Base-by-base conservation (phyloP, 1,140 invertebrate genomes). In the Camponotus pennsylvanicus region DNA sequence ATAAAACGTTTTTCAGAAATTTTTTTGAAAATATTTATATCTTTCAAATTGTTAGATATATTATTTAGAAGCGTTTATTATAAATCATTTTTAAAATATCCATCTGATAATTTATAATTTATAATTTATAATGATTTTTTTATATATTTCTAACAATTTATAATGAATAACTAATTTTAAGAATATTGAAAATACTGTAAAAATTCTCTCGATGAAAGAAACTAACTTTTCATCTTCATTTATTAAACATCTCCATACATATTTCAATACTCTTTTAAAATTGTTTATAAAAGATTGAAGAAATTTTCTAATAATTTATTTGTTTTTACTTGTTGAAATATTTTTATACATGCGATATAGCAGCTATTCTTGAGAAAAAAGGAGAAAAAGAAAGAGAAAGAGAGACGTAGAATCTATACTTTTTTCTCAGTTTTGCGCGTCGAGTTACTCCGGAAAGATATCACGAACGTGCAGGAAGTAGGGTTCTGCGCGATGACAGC, bases 1-100 rank as follows among this genome's bases (percentile, higher is more conserved):
- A 15, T 32, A 4, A 3, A 52, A 52, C 18, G 18, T 40, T 52
- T 52, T 18, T 4, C 5, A 40, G n/a, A 79, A 8, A 69, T 55
- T 49, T 27, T 78, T 34, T n/a, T 9, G 9, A 67, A 52, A 67
- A 8, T 34, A 59, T 78, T 70, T 70, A n/a, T 59, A 27, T 61
- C 61, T 13, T 4, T 6, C 1, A 15, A 15, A 18, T 73, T 73
- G 40, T 42, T 11, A 15, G 15, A n/a, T 27, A 3, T 64, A 1
- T 18, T 61, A 52, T 67, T 64, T 15, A 18, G 8, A 9, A 59
- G 15, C 21, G 3, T 40, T 34, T 11, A n/a, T 8, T 15, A 40
- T 70, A 27, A 27, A 27, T 27, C 27, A 27, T 27, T 27, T 27
- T 27, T 27, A 27, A 27, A 27, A 27, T 27, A 27, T 27, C 27